Evolutionary conservation across 2,113 vertebrate species (phyloP), one percentile per base, ranked within the genome.

Genomic region (Psittacara wagleri): DNA sequence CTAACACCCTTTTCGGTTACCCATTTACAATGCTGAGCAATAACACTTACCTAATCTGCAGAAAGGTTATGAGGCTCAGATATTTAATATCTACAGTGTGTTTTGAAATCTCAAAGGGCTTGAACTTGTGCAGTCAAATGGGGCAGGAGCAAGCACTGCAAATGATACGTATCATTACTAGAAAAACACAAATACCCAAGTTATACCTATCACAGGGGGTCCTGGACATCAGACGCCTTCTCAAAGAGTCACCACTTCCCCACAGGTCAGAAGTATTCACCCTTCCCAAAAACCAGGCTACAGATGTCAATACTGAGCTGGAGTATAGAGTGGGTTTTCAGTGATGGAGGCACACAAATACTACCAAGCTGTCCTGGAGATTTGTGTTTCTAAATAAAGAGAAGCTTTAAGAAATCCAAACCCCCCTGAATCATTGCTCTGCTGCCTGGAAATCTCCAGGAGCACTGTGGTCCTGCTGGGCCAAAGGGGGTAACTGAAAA

Each of bases 31-130:
- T 15, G 59, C 79, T 46, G 48, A 93, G 77, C 86, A 93, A 25
- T 51, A 94, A 88, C 80, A 87, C 85, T 83, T 90, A n/a, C 72
- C 76, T 93, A 94, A 95, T 89, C 86, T 7, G 4, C 73, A 83
- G 88, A 90, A 88, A 72, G 92, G 88, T 88, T 96, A 78, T 9
- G 35, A 78, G 69, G 77, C 62, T 94, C 48, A 81, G 86, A 78
- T 69, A 96, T 64, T 92, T 72, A 92, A 78, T 94, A 92, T 78
- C 93, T 93, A 75, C 73, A 64, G 55, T 79, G 72, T 95, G 83
- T 64, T 96, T 86, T 92, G 86, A 93, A 96, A 89, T 92, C 95
- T 87, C 84, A 57, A 29, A 94, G 81, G 91, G 66, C 84, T 91
- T 66, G 52, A 14, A 94, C 93, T 79, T 69, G 52, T 10, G 24